Evolutionary conservation across 2,797 vertebrate species (phyloP), one percentile per base, ranked within the genome.

Genomic region (Hyperoplus lanceolatus): DNA sequence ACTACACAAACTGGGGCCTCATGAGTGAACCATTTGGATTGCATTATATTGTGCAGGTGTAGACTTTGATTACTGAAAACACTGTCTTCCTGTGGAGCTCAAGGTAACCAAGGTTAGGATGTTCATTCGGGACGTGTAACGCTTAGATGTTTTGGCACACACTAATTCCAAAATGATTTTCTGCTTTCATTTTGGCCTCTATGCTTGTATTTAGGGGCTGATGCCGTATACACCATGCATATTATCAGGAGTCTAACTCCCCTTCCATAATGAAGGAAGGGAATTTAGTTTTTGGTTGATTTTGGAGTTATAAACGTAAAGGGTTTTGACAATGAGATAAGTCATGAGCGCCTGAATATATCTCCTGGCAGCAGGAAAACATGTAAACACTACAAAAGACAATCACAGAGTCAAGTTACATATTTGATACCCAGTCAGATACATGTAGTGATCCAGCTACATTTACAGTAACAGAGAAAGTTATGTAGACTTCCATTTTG

Each of bases 401-500:
- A 49, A 4, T 50, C 4, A 12, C 9, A 12, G 18, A 42, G 62
- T 55, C 7, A 45, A 57, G 45, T 9, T 49, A 16, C 60, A 29
- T 29, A 21, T 29, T 29, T 53, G 68, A 21, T 29, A n/a, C 50
- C 41, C 41, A 1, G 61, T 67, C 15, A 42, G 55, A 77, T 77
- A 79, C 69, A 50, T 45, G 58, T 73, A 62, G 42, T 57, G 12
- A 4, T 71, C 48, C 78, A 45, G 62, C 65, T 63, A 18, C 58
- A 55, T 76, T 77, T 70, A 70, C 66, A 78, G 58, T 41, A 72
- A 83, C 76, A 79, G 67, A 80, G 39, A 80, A 80, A 88, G 70
- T 83, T 81, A 73, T 61, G 43, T 73, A 51, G 55, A 76, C 76
- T 79, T 84, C 60, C 60, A 53, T 82, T 29, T 89, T 83, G 69